A percentile compares a stretch with the other conserved stretches of the same genome.
phyloP scores from a whole-genome alignment of 2,113 vertebrate genomes.

The Athene cunicularia region DNA sequence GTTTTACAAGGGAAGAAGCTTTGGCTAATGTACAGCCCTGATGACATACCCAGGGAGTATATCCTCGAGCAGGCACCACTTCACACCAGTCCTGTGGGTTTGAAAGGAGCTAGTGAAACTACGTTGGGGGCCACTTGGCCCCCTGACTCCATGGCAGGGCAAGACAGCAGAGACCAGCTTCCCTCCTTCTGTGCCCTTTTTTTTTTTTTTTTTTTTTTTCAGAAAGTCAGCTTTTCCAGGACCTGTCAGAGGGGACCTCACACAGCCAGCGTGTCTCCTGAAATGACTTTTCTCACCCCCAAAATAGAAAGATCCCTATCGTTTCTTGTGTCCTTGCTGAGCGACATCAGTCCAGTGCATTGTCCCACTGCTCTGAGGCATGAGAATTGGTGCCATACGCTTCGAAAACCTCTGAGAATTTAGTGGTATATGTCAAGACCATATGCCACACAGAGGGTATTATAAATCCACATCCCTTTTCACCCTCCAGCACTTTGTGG shows the following conservation, averaged over 20 bases:
- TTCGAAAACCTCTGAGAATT: neutral
- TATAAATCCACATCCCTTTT: neutral
- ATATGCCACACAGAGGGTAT: neutral
- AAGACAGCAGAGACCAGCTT: neutral
- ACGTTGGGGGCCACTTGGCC: fast-evolving
- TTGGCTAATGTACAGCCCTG: neutral
- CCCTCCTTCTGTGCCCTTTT: neutral
- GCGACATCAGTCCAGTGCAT: fast-evolving
- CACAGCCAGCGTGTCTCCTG: neutral
- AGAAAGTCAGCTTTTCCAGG: neutral
- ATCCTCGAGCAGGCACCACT: neutral
- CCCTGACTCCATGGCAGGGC: fast-evolving
- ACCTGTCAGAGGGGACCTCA: fast-evolving
- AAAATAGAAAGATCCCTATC: neutral
- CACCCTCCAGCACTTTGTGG: neutral
- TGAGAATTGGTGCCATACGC: neutral
- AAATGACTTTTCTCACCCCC: neutral
- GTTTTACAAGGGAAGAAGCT: neutral
- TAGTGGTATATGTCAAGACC: neutral
- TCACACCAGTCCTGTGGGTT: neutral
- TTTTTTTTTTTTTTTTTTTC: neutral
- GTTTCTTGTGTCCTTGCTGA: neutral
- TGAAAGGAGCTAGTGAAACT: neutral
- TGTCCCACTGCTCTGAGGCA: neutral
- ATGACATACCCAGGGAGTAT: neutral